Conservation (phyloP, 2,797 vertebrate species). For the Borostomias antarcticus region DNA sequence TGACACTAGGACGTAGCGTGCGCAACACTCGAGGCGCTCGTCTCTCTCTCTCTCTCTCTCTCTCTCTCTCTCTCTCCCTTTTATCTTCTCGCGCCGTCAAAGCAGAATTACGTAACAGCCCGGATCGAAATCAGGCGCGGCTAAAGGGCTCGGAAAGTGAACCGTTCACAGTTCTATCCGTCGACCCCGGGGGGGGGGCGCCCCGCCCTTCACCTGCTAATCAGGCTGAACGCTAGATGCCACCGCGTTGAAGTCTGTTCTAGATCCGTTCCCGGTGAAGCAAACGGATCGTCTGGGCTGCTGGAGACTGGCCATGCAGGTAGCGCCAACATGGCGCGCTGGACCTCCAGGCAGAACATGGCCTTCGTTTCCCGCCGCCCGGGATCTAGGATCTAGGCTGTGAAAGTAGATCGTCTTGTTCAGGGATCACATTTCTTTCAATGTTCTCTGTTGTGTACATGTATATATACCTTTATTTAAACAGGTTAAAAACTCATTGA, state of each 20-base stretch:
- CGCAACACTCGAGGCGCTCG: constrained; percentile 26
- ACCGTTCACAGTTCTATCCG: not conserved
- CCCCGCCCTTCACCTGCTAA: not conserved
- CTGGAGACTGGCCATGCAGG: not conserved
- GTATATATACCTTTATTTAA: no score
- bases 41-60: constrained; percentile 36
- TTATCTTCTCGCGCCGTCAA: constrained; percentile 52
- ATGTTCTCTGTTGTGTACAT: no score
- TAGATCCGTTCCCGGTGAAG: not conserved
- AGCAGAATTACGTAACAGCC: constrained; percentile 30
- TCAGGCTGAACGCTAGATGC: not conserved
- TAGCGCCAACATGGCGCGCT: not conserved
- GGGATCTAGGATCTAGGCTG: no score
- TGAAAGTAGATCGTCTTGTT: no score
- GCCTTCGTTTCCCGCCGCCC: no score
- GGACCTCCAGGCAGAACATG: no score
- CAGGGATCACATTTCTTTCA: no score
- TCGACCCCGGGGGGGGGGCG: not conserved
- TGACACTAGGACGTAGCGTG: constrained; percentile 49
- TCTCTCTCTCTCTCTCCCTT: constrained; percentile 29
- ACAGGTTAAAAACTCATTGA: no score
- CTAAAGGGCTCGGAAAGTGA: constrained; percentile 11
- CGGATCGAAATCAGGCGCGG: constrained; percentile 33
- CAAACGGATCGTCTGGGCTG: not conserved
- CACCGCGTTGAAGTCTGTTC: not conserved